Base-by-base conservation (phyloP, 2,113 vertebrate species). In the Motacilla tschutschensis region DNA sequence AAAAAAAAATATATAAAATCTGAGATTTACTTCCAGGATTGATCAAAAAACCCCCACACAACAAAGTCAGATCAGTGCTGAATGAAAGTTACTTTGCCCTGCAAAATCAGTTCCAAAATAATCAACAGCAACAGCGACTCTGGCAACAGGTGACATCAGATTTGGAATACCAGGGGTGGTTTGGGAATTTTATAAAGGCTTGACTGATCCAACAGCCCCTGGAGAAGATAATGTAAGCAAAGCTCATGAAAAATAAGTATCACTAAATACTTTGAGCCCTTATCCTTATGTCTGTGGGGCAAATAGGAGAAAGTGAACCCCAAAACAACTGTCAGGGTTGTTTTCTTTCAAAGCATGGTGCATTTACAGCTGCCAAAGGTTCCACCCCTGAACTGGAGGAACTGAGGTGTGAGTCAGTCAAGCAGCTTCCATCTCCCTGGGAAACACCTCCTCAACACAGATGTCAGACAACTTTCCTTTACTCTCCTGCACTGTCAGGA, bases 351-450 rank as follows among this genome's bases (percentile, higher is more conserved):
- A 48, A 81, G 40, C 14, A 9, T 3, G 9, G 4, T 57, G 25
- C 31, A 31, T 67, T 48, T 66, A 33, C 33, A 20, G 4, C 29
- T 35, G 40, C n/a, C 44, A 59, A 36, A 83, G 31, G 10, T 38
- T 46, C 17, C 40, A n/a, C 33, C 19, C n/a, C 53, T 63, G 33
- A 50, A 20, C 21, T 29, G 36, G 24, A 72, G 29, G 29, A 73
- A 6, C 2, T 2, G 31, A 33, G 5, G 2, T 22, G 26, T n/a
- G 16, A 66, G 26, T 57, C n/a, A 59, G 29, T 7, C 6, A 0
- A 35, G 51, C 2, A 8, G 24, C 70, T 83, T 66, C 33, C 40
- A 18, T 28, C n/a, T 29, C 36, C 15, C 28, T 38, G 25, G 44
- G 36, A 43, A 73, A 8, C 8, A 8, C 2, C n/a, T 21, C 20